Evolutionary conservation across 2,113 vertebrate species (phyloP), one percentile per base, ranked within the genome.

Genomic region (Hippocampus zosterae): DNA sequence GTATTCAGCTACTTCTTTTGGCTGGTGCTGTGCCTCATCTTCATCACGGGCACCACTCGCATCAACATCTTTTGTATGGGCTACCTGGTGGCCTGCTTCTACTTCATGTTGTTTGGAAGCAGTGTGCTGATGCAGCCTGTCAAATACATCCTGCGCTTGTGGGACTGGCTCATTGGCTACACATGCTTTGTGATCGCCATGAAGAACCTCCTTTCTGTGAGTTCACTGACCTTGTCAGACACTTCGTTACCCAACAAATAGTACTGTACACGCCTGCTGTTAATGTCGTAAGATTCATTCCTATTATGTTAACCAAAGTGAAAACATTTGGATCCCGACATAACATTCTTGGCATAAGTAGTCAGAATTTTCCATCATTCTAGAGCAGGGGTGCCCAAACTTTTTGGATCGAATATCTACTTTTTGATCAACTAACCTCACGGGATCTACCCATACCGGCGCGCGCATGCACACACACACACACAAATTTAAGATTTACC

Each of bases 21-120:
- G 93, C 83, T 92, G 81, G 91, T 92, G 70, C 86, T 95, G 21
- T 93, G 93, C 52, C 89, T 93, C 62, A 90, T 93, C 75, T 95
- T 95, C 78, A 91, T 94, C 82, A 92, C 83, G 0, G 92, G 92
- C 55, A 94, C 87, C 1, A 91, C 89, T 0, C 73, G 88, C 23
- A 90, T 93, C 72, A 92, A 82, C 63, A 78, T 93, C 76, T 85
- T 91, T 67, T 93, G 92, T 27, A 70, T 93, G 27, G 89, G 92
- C 21, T 92, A 92, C 85, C 86, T 94, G 81, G 74, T 89, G 67
- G 90, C 92, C 72, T 94, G 92, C 53, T 92, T 94, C 77, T 91
- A 93, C 79, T 93, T 93, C 76, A 89, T 90, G 92, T 62, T 92
- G 62, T 91, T 85, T 15, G 91, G 93, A 19, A 87, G 92, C 70